Evolutionary conservation across 2,888 invertebrate genomes (phyloP), one percentile per base, ranked within the genome.

Genomic region (Cephus pulcher): DNA sequence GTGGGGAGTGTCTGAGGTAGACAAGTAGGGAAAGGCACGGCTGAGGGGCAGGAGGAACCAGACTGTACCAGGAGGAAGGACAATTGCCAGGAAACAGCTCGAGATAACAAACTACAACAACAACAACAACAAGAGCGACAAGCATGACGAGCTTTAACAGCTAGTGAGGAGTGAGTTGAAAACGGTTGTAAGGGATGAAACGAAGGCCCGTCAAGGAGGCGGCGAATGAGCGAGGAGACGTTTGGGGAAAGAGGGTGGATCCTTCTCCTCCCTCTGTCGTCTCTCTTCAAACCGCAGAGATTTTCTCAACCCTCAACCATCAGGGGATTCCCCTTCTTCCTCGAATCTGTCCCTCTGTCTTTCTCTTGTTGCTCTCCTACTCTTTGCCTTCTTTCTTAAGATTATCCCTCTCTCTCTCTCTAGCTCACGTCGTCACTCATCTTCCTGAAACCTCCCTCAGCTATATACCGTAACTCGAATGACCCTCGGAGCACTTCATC

Each of bases 71-170:
- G 86, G 86, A 86, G 88, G 83, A 84, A 88, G 87, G 90, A 91
- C 90, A 91, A 91, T 90, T 90, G 90, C 89, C 87, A 90, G 90
- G 90, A 90, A 91, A 89, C 88, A 89, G 86, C 87, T 84, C 85
- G 88, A 90, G 89, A 90, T 90, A 56, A 56, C 40, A 56, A 56
- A 56, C 40, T 89, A 90, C 90, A 90, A 89, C 88, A 86, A 85
- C 85, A 11, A 40, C 40, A 90, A 90, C 88, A 86, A 86, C 87
- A 86, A 85, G 82, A 56, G 40, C 40, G 40, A 56, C 40, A 56
- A 56, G 40, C 71, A 34, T 34, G 32, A 32, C 33, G 71, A 32
- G 40, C 40, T 56, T 56, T 56, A 56, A 56, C 40, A 56, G 40
- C 40, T 56, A 56, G 23, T 56, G 40, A 56, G 40, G 40, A 56